phyloP scores from a whole-genome alignment of 2,797 vertebrate genomes.

The Leptatherina wallacei region DNA sequence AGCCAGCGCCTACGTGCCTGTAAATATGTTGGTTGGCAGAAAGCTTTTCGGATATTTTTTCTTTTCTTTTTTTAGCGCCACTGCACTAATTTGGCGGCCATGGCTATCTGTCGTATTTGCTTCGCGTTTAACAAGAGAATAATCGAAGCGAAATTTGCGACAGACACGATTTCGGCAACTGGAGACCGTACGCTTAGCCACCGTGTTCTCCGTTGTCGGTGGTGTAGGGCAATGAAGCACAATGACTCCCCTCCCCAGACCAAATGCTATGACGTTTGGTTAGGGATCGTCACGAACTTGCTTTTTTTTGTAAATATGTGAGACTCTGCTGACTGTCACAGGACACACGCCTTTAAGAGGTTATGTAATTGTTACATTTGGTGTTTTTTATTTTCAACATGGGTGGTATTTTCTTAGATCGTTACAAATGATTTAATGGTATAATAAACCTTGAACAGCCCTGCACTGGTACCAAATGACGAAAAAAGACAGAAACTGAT shows the following conservation, averaged over 20 bases:
- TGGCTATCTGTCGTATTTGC: constrained; percentile 29
- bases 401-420: background rate
- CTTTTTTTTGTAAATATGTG: background rate
- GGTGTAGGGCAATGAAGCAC: constrained; percentile 51
- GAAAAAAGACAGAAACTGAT: background rate
- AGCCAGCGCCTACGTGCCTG: constrained; percentile 61
- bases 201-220: constrained; percentile 50
- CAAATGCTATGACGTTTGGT: constrained; percentile 48
- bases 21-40: constrained; percentile 29
- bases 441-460: no score
- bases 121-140: constrained; percentile 42
- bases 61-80: constrained; percentile 13
- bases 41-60: constrained; percentile 16
- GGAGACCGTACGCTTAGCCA: constrained; percentile 32
- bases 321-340: no score
- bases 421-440: no score
- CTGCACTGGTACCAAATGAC: background rate
- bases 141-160: constrained; percentile 29
- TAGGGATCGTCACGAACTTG: constrained; percentile 63
- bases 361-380: background rate
- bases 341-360: no score
- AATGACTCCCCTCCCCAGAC: constrained; percentile 44
- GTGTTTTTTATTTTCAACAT: background rate
- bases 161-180: constrained; percentile 42
- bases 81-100: constrained; percentile 17